Conservation (phyloP, 2,113 vertebrate species). For the Poecilia latipinna region DNA sequence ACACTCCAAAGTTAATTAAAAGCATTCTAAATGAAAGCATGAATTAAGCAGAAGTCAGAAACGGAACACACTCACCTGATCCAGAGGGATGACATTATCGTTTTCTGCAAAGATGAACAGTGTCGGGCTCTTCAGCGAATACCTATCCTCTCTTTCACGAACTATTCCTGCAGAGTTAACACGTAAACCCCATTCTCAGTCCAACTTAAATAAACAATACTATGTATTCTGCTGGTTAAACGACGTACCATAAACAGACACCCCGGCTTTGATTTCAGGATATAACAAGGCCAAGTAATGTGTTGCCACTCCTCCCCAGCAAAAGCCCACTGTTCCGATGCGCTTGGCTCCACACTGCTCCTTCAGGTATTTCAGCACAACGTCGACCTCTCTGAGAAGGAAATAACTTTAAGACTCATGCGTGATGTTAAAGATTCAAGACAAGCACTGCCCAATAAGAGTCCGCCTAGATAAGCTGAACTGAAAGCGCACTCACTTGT, state of each 20-base stretch:
- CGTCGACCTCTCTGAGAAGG: conserved; percentile 78
- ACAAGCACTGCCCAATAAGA: too few species aligned
- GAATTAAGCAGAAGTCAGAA: too few species aligned
- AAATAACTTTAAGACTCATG: background rate
- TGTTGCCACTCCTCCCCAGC: conserved; percentile 82
- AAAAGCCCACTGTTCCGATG: conserved; percentile 80
- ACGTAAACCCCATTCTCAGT: conserved; percentile 7
- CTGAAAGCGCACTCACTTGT: conserved; percentile 79
- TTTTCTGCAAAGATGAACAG: conserved; percentile 88
- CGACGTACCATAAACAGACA: conserved; percentile 80
- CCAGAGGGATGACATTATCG: conserved; percentile 75
- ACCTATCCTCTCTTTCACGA: conserved; percentile 74
- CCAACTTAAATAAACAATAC: background rate
- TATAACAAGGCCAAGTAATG: conserved; percentile 81
- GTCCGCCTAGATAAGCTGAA: background rate
- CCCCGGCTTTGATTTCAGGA: conserved; percentile 76
- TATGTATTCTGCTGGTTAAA: background rate
- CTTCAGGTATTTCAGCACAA: conserved; percentile 79
- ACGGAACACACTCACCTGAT: conserved; percentile 68
- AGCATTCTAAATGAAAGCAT: too few species aligned
- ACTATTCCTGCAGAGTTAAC: conserved; percentile 76
- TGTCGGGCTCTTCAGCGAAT: conserved; percentile 78
- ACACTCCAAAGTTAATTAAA: background rate
- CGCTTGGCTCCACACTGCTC: conserved; percentile 72
- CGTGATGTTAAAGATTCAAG: background rate